These are phyloP conservation scores for Crypturellus undulatus DNA, from an alignment of 2,113 vertebrate species.

Conservation along the genomic window DNA sequence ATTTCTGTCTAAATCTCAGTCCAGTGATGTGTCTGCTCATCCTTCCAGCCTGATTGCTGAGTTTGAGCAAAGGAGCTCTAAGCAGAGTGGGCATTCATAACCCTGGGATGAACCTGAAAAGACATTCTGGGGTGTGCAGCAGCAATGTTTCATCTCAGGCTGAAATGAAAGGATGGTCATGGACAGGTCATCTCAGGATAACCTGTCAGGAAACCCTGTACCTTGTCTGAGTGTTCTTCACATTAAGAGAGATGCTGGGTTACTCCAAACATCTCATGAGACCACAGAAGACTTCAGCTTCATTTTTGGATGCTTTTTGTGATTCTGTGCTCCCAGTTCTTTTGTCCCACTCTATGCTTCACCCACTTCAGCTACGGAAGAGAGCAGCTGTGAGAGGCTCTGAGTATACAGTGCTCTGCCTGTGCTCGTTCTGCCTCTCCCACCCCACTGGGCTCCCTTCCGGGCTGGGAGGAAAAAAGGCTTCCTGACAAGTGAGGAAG, in stretches of 20 bases:
- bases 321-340: neutral
- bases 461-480: neutral
- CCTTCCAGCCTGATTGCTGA: neutral
- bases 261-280: neutral
- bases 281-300: conserved; percentile 15
- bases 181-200: neutral
- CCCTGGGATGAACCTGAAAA: neutral
- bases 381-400: neutral
- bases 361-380: conserved; percentile 19
- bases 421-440: conserved; percentile 8
- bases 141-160: neutral
- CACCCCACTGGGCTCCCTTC: conserved; percentile 20
- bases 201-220: neutral
- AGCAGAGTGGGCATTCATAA: neutral
- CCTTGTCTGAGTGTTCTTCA: neutral
- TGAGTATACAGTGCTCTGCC: conserved; percentile 28
- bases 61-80: neutral
- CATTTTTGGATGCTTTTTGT: neutral
- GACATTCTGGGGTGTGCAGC: neutral
- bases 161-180: neutral
- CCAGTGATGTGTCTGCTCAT: neutral
- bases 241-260: neutral
- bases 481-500: conserved; percentile 19
- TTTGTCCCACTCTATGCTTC: conserved; percentile 5
- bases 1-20: neutral